Evolutionary conservation across 2,797 vertebrate species (phyloP).

Genomic region (Parotocinclus haroldoi): DNA sequence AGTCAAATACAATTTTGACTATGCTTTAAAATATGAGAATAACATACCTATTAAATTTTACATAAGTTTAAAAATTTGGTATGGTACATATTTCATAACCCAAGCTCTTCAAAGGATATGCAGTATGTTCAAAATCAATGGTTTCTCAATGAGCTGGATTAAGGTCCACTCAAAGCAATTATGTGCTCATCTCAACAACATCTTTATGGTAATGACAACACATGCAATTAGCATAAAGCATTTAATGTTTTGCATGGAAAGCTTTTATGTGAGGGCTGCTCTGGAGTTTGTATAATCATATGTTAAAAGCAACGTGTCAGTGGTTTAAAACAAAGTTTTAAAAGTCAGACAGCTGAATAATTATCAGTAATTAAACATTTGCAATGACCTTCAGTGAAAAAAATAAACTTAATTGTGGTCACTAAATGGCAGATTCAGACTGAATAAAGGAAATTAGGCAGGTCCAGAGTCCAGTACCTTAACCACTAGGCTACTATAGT

Average conservation of each 20-base stretch:
- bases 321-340: not conserved
- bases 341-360: not conserved
- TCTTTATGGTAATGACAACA: not conserved
- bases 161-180: conserved; percentile 1
- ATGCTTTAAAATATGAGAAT: no score
- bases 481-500: no score
- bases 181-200: conserved; percentile 6
- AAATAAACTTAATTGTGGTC: not conserved
- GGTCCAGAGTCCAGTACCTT: no score
- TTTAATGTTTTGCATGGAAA: not conserved
- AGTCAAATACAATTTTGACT: no score
- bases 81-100: no score
- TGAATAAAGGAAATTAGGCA: no score
- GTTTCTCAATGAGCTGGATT: not conserved
- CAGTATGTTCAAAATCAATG: not conserved
- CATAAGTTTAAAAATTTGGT: not conserved
- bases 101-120: not conserved
- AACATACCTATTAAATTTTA: not conserved
- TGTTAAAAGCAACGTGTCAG: not conserved
- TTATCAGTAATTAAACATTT: not conserved
- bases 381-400: not conserved
- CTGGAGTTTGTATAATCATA: not conserved
- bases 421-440: not conserved
- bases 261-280: not conserved
- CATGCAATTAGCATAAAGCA: conserved; percentile 1